Conservation (phyloP, 2,888 invertebrate genomes). For the Peribatodes rhomboidaria region DNA sequence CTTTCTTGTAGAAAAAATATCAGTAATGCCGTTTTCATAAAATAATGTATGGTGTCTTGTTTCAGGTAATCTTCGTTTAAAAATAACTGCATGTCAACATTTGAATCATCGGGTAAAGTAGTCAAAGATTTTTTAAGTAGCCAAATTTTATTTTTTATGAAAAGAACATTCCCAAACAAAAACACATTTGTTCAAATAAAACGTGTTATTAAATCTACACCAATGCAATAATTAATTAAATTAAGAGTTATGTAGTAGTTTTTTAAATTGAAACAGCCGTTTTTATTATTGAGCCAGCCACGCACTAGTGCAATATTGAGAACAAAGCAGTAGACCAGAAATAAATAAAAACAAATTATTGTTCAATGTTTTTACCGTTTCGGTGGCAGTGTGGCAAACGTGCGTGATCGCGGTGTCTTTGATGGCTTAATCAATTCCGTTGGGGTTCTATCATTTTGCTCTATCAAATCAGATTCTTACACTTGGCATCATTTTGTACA, state of each 20-base stretch:
- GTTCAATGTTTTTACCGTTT: slow-evolving; percentile 45
- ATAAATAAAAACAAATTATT: slow-evolving; percentile 28
- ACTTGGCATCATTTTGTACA: background rate
- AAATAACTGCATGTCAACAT: too few relatives aligned
- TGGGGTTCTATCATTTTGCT: slow-evolving; percentile 40
- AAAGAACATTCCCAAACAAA: too few relatives aligned
- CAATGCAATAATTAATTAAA: too few relatives aligned
- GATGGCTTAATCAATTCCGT: slow-evolving; percentile 56
- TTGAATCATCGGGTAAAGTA: background rate
- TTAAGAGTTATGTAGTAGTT: too few relatives aligned
- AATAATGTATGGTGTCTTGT: background rate
- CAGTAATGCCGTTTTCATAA: background rate
- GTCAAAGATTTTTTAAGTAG: too few relatives aligned
- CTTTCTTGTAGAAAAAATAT: background rate
- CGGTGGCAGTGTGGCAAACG: slow-evolving; percentile 46
- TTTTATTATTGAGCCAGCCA: slow-evolving; percentile 3
- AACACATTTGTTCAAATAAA: background rate
- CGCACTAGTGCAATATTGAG: slow-evolving; percentile 23
- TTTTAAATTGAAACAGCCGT: background rate
- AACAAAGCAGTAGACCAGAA: slow-evolving; percentile 25
- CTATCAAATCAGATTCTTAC: background rate
- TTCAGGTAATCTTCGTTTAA: slow-evolving; percentile 3
- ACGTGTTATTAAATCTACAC: background rate
- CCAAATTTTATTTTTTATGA: too few relatives aligned
- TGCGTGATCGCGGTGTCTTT: slow-evolving; percentile 54